Evolutionary conservation across 2,888 invertebrate species (phyloP).

Genomic region (Andrena bicolor): DNA sequence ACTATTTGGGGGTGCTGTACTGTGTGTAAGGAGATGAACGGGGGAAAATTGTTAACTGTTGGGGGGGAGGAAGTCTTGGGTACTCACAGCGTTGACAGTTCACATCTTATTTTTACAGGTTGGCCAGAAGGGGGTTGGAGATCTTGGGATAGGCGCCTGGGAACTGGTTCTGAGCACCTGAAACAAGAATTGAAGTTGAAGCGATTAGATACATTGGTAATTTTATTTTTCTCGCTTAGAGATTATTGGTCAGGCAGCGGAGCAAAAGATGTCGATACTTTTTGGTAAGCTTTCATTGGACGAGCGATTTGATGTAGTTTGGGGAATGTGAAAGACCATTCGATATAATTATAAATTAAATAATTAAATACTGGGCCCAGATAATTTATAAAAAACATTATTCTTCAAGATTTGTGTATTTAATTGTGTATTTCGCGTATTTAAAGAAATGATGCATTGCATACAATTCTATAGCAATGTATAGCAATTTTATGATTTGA

Average conservation of each 20-base stretch:
- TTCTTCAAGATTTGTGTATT: no score
- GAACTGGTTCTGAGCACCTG: background rate
- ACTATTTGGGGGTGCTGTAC: background rate
- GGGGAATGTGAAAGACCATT: no score
- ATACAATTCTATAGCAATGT: no score
- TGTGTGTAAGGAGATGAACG: background rate
- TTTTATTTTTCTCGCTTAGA: background rate
- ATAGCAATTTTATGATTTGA: no score
- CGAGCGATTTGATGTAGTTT: no score
- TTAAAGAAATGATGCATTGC: no score
- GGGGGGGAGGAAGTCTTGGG: background rate
- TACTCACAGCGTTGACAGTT: conserved; percentile 50
- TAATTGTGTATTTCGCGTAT: no score
- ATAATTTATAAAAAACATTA: no score
- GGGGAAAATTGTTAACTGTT: background rate
- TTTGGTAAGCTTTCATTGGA: no score
- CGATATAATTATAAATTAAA: no score
- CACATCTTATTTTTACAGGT: conserved; percentile 39
- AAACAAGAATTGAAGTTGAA: background rate
- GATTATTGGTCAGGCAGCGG: background rate
- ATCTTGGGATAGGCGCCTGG: background rate
- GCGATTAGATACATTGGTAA: background rate
- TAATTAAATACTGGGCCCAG: no score
- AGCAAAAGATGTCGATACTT: no score
- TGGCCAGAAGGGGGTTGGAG: background rate